phyloP scores from a whole-genome alignment of 2,113 vertebrate species.

The Mustela lutreola region DNA sequence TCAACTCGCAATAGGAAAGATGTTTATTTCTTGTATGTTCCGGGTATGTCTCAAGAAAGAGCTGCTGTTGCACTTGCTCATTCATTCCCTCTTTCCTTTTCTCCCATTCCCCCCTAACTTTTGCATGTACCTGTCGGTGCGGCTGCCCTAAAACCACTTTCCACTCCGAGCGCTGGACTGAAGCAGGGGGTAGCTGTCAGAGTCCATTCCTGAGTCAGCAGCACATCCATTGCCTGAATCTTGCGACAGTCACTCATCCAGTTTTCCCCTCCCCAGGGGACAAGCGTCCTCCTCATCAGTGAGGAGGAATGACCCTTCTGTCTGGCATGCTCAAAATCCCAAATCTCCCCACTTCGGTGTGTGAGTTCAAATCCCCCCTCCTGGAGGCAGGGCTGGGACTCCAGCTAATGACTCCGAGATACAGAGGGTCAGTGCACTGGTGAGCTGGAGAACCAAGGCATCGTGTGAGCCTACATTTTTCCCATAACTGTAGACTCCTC shows the following conservation, averaged over 20 bases:
- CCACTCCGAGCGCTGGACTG: conserved; percentile 66
- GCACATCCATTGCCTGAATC: conserved; percentile 79
- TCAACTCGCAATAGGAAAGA: conserved; percentile 19
- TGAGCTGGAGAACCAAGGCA: conserved; percentile 84
- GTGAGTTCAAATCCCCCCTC: conserved; percentile 87
- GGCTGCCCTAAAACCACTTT: conserved; percentile 74
- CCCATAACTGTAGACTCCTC: conserved; percentile 62
- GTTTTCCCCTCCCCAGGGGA: conserved; percentile 80
- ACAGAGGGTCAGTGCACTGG: conserved; percentile 86
- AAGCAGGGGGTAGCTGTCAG: conserved; percentile 84
- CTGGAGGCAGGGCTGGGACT: conserved; percentile 85
- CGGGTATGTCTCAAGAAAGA: not conserved
- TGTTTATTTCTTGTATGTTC: conserved; percentile 13
- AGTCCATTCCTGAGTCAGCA: conserved; percentile 89
- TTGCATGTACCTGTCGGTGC: conserved; percentile 78
- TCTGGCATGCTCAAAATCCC: conserved; percentile 81
- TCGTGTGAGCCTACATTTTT: conserved; percentile 74
- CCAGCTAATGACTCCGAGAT: conserved; percentile 87
- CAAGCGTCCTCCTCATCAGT: conserved; percentile 80
- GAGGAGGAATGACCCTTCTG: conserved; percentile 82
- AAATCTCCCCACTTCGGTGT: conserved; percentile 71
- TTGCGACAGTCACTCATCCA: conserved; percentile 81
- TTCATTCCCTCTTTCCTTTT: not conserved
- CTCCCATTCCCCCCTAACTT: conserved; percentile 75
- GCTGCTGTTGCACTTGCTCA: not conserved